These are phyloP conservation scores for Harpagoxenus sublaevis DNA, from an alignment of 2,888 invertebrate species.

Conservation along the genomic window DNA sequence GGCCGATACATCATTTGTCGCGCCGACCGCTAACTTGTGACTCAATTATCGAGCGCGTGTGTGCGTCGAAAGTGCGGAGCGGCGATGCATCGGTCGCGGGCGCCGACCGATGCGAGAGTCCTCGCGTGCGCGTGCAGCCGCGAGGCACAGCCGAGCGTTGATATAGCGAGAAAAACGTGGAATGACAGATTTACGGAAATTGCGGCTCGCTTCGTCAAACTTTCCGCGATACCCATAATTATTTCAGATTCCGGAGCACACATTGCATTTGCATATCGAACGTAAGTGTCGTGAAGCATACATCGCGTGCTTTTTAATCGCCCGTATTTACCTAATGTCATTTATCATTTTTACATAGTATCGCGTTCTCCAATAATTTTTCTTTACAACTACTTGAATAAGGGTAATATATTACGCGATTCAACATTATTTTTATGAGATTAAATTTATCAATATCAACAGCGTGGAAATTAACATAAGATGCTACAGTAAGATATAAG, in stretches of 20 bases:
- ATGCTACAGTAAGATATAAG: not conserved
- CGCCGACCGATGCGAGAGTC: not conserved
- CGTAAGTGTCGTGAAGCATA: not conserved
- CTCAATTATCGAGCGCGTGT: conserved; percentile 70
- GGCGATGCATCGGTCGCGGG: not conserved
- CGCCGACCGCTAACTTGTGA: conserved; percentile 68
- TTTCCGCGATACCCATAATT: conserved; percentile 39
- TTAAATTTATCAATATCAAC: not conserved
- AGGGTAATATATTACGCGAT: not conserved
- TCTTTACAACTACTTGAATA: not conserved
- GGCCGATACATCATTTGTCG: conserved; percentile 80
- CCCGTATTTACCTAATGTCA: not conserved
- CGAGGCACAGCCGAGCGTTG: conserved; percentile 5
- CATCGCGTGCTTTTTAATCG: not conserved
- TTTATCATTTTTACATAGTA: not conserved
- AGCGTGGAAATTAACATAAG: not conserved
- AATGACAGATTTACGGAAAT: conserved; percentile 47
- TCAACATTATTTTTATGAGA: not conserved
- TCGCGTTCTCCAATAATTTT: not conserved
- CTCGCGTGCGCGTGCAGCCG: not conserved
- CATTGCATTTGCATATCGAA: conserved; percentile 49
- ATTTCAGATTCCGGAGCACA: conserved; percentile 8
- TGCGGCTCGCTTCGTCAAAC: conserved; percentile 24
- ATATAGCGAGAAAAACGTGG: conserved; percentile 29
- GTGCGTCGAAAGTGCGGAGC: conserved; percentile 16